A percentile compares a stretch with the other conserved stretches of the same genome.
phyloP scores from a whole-genome alignment of 2,113 vertebrate genomes.

The Alaudala cheleensis region DNA sequence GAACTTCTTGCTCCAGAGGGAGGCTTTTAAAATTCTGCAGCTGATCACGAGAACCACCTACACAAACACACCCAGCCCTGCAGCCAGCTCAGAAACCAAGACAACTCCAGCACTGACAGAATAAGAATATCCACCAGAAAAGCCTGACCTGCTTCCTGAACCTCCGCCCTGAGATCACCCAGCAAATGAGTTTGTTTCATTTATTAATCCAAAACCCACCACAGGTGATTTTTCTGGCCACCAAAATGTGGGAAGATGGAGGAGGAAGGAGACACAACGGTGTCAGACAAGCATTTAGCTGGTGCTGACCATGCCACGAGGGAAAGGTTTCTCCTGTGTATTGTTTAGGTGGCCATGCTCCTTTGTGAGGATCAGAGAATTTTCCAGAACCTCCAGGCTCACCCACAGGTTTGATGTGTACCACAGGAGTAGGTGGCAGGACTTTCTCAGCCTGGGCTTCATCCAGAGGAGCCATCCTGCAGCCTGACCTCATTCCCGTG shows the following conservation, averaged over 20 bases:
- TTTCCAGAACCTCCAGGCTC: not conserved
- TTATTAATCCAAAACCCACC: not conserved
- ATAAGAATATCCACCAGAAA: not conserved
- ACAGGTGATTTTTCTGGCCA: not conserved
- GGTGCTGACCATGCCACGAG: not conserved
- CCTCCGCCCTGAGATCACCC: not conserved
- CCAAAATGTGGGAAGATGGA: not conserved
- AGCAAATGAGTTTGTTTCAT: not conserved
- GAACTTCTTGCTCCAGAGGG: not conserved
- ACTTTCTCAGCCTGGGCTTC: not conserved
- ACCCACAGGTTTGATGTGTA: not conserved
- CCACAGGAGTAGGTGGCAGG: not conserved
- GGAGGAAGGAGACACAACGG: not conserved
- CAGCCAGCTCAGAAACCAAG: conserved; percentile 15
- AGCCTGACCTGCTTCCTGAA: not conserved
- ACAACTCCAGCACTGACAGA: not conserved
- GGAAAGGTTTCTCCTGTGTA: not conserved
- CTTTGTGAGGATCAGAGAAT: not conserved
- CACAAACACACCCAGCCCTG: not conserved
- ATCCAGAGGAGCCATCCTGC: not conserved
- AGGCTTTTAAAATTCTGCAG: conserved; percentile 23
- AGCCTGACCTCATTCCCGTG: not conserved
- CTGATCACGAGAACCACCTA: conserved; percentile 2
- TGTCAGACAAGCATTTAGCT: not conserved
- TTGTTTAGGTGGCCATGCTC: not conserved